These are phyloP conservation scores for Julus scandinavius DNA, from an alignment of 2,888 invertebrate genomes.

Conservation along the genomic window DNA sequence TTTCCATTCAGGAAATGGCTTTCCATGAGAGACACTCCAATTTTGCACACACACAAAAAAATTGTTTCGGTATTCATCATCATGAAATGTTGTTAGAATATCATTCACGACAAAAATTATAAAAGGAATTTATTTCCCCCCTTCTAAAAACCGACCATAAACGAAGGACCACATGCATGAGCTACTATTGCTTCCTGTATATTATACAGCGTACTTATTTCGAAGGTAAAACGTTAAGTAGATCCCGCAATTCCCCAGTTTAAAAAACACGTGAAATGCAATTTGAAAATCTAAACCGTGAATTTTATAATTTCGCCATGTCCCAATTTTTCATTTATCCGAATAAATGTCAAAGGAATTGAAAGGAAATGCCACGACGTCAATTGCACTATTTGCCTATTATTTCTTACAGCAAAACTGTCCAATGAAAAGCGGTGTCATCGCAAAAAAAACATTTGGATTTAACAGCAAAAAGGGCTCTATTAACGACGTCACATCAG, in stretches of 20 bases:
- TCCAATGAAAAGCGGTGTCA: background rate
- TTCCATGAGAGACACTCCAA: too few relatives aligned
- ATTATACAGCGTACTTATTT: conserved; percentile 26
- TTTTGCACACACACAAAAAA: background rate
- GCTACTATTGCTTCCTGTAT: background rate
- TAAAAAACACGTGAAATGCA: background rate
- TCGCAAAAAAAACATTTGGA: conserved; percentile 4
- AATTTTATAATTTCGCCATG: background rate
- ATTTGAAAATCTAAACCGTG: conserved; percentile 18
- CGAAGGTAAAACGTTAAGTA: conserved; percentile 33
- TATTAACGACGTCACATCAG: background rate
- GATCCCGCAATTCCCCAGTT: conserved; percentile 26
- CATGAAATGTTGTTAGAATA: background rate
- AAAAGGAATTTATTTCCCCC: background rate
- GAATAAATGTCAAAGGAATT: background rate
- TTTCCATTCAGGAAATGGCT: too few relatives aligned
- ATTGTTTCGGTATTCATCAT: background rate
- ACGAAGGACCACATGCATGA: background rate
- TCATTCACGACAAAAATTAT: background rate
- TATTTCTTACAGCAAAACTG: background rate
- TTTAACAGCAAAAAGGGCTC: background rate
- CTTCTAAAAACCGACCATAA: background rate
- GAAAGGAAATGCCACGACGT: background rate
- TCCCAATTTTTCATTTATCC: conserved; percentile 4
- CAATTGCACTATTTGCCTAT: background rate